Evolutionary conservation across 2,113 vertebrate genomes (phyloP).

Genomic region (Reinhardtius hippoglossoides): DNA sequence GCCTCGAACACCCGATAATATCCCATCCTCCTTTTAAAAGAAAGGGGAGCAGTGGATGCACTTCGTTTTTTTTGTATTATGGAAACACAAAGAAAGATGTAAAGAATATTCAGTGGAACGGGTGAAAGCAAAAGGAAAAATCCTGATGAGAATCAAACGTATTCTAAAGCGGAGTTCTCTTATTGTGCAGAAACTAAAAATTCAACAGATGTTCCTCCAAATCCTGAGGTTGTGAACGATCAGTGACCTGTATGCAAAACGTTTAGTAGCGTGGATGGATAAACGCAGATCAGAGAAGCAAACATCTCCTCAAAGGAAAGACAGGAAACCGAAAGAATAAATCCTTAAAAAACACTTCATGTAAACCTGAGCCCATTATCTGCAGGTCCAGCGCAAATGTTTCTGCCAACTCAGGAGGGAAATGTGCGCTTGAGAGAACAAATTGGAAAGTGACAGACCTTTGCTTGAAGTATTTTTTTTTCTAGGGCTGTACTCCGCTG

Average conservation of each 20-base stretch:
- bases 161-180: not conserved
- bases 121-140: not conserved
- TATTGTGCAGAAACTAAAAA: no score
- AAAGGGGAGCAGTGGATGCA: not conserved
- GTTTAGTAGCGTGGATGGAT: slow-evolving; percentile 30
- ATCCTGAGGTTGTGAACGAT: slow-evolving; percentile 3
- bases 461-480: no score
- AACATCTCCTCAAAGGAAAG: no score
- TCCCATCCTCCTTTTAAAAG: slow-evolving; percentile 20
- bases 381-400: no score
- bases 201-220: not conserved
- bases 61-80: not conserved
- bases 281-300: no score
- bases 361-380: no score
- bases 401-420: no score
- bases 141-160: not conserved
- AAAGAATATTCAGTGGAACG: not conserved
- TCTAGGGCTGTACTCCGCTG: no score
- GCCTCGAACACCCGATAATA: slow-evolving; percentile 43
- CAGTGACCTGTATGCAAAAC: slow-evolving; percentile 19
- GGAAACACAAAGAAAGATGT: not conserved
- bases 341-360: no score
- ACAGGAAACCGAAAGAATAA: no score
- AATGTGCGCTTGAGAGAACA: no score
- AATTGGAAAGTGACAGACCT: no score